A percentile compares a stretch with the other conserved stretches of the same genome.
Evolutionary conservation across 2,888 invertebrate species (phyloP).

Genomic region (Polydrusus tereticollis): DNA sequence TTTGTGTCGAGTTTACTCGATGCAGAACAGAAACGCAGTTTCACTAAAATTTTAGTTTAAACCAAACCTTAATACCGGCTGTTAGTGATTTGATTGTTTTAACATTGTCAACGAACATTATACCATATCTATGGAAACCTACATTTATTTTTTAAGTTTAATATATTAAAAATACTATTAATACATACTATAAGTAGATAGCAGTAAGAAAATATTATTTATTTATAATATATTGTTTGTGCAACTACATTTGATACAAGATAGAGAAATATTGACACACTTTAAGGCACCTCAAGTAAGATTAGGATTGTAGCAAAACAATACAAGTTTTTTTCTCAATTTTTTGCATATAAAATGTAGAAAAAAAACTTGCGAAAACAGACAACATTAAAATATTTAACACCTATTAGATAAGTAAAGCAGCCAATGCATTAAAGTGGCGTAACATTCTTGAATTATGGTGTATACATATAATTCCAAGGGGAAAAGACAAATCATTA

Average conservation of each 20-base stretch:
- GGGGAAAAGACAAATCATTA: too few relatives aligned
- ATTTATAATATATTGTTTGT: not conserved
- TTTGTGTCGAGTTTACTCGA: too few relatives aligned
- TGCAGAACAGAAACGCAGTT: too few relatives aligned
- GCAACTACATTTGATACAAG: slow-evolving; percentile 3
- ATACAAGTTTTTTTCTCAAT: too few relatives aligned
- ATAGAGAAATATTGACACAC: slow-evolving; percentile 30
- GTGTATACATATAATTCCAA: too few relatives aligned
- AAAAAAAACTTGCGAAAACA: not conserved
- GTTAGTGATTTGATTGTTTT: not conserved
- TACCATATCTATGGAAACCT: not conserved
- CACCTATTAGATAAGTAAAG: not conserved
- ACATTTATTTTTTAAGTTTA: not conserved
- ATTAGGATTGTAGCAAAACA: slow-evolving; percentile 1
- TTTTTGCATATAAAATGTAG: too few relatives aligned
- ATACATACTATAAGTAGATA: slow-evolving; percentile 2
- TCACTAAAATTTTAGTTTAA: too few relatives aligned
- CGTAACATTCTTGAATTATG: not conserved
- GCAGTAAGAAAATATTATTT: slow-evolving; percentile 14
- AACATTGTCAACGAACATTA: not conserved
- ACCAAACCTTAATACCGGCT: not conserved
- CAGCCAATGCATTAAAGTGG: not conserved
- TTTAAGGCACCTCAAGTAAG: slow-evolving; percentile 32
- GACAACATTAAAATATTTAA: not conserved
- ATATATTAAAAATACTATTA: not conserved